These are phyloP conservation scores for Ernsta delagoae DNA, from an alignment of 2,888 invertebrate species.

Conservation along the genomic window DNA sequence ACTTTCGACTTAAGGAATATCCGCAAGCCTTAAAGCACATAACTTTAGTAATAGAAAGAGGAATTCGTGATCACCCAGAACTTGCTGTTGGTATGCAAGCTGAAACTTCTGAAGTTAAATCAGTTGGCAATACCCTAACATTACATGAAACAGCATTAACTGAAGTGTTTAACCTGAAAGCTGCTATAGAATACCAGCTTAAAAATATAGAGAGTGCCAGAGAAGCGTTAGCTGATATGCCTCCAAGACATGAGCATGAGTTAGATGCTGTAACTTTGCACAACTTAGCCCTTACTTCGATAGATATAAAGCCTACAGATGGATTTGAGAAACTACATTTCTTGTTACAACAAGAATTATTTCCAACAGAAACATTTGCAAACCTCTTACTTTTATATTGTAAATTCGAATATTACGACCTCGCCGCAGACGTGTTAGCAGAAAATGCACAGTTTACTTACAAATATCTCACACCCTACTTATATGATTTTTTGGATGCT, in stretches of 20 bases:
- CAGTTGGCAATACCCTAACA: conserved; percentile 97
- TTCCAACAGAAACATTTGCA: conserved; percentile 98
- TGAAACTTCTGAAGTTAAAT: conserved; percentile 95
- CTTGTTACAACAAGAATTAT: conserved; percentile 96
- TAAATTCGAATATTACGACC: conserved; percentile 98
- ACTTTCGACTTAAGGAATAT: conserved; percentile 97
- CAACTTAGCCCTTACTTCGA: conserved; percentile 96
- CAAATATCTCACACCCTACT: conserved; percentile 96
- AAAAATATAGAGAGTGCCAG: conserved; percentile 91
- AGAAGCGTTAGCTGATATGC: conserved; percentile 95
- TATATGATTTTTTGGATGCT: conserved; percentile 98
- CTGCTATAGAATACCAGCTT: conserved; percentile 97
- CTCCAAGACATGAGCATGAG: conserved; percentile 98
- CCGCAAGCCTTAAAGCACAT: conserved; percentile 97
- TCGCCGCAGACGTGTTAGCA: conserved; percentile 98
- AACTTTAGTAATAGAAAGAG: conserved; percentile 96
- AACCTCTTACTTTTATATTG: conserved; percentile 97
- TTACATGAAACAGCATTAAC: conserved; percentile 98
- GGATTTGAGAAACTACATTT: conserved; percentile 95
- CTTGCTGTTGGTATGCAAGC: conserved; percentile 98
- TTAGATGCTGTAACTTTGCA: conserved; percentile 98
- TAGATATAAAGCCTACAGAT: conserved; percentile 94
- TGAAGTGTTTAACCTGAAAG: conserved; percentile 99
- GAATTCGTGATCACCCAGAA: conserved; percentile 98
- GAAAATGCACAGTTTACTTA: conserved; percentile 98